phyloP scores from a whole-genome alignment of 2,113 vertebrate species.

The Psephotus haematonotus region DNA sequence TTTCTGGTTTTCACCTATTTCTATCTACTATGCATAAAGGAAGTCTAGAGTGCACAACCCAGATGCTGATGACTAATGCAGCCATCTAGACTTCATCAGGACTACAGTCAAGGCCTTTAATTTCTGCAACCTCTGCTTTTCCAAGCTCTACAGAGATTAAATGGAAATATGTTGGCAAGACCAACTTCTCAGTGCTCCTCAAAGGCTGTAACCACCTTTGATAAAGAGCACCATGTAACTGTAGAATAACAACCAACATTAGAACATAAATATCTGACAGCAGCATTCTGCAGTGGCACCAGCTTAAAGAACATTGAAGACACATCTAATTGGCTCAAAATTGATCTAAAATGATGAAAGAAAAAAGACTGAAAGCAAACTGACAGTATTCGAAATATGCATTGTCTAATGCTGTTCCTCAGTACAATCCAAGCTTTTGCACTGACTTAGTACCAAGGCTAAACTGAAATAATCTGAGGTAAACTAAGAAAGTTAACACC shows the following conservation, averaged over 20 bases:
- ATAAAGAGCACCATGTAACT: background rate
- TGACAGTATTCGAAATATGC: background rate
- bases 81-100: background rate
- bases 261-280: background rate
- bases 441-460: background rate
- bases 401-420: background rate
- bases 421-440: background rate
- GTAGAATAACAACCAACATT: background rate
- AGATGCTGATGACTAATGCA: background rate
- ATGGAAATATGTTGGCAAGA: background rate
- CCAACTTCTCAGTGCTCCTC: background rate
- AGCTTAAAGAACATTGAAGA: background rate
- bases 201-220: background rate
- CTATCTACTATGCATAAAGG: background rate
- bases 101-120: background rate
- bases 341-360: background rate
- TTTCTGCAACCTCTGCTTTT: background rate
- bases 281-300: background rate
- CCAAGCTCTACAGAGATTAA: background rate
- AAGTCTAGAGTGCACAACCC: background rate
- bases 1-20: background rate
- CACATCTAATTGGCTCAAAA: background rate
- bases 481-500: background rate
- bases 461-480: background rate
- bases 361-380: background rate